A percentile compares a stretch with the other conserved stretches of the same genome.
Conservation (phyloP, 2,888 invertebrate genomes). For the Rotaria magnacalcarata region DNA sequence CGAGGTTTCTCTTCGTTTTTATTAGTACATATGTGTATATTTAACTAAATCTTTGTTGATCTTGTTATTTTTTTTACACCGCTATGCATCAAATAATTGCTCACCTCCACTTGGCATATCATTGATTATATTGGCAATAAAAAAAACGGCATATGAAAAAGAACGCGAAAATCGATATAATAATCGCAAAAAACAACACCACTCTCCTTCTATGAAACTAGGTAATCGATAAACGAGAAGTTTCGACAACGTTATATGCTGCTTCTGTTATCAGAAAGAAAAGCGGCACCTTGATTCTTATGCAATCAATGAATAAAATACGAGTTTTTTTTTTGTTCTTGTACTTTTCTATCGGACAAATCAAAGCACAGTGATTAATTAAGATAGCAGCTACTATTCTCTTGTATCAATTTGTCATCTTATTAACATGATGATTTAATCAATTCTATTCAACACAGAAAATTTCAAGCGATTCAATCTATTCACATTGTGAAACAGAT, state of each 20-base stretch:
- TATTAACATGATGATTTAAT: no score
- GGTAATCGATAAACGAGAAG: neutral
- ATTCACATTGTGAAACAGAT: no score
- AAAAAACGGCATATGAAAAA: neutral
- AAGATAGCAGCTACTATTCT: neutral
- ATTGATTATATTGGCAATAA: neutral
- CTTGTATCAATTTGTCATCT: no score
- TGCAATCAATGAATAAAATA: neutral
- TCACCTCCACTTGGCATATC: neutral
- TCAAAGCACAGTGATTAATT: neutral
- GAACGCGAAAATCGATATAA: neutral
- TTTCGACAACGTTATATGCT: neutral
- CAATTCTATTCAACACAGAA: neutral
- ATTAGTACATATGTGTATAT: neutral
- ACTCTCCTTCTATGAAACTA: neutral
- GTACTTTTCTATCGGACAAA: neutral
- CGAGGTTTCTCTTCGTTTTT: neutral
- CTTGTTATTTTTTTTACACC: neutral
- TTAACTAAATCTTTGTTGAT: neutral
- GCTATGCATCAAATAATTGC: neutral
- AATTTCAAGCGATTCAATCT: neutral
- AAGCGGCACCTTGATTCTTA: neutral
- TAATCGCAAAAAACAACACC: neutral
- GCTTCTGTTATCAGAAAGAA: neutral
- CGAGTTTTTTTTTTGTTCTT: neutral